Evolutionary conservation across 1,140 invertebrate genomes (phyloP).

Genomic region (Plodia interpunctella): DNA sequence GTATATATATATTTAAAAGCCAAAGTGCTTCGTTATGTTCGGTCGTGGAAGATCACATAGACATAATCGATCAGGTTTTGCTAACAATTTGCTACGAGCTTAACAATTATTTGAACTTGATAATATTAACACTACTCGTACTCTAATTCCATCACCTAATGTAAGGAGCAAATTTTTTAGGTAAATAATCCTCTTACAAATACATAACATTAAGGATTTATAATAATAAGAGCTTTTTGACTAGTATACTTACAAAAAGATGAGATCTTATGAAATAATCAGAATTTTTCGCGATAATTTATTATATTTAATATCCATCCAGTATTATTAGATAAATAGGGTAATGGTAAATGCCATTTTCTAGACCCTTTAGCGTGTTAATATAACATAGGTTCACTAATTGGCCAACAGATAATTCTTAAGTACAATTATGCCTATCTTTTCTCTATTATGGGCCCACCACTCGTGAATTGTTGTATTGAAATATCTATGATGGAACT

Average conservation of each 20-base stretch:
- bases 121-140: slow-evolving; percentile 33
- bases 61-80: slow-evolving; percentile 11
- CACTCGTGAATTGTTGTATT: slow-evolving; percentile 17
- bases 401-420: slow-evolving; percentile 42
- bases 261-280: slow-evolving; percentile 72
- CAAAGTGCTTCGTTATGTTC: not conserved
- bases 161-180: slow-evolving; percentile 44
- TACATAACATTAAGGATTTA: slow-evolving; percentile 63
- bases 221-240: slow-evolving; percentile 72
- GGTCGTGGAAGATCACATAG: not conserved
- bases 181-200: slow-evolving; percentile 48
- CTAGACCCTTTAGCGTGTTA: slow-evolving; percentile 59
- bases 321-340: slow-evolving; percentile 73
- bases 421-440: slow-evolving; percentile 31
- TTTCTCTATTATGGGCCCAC: slow-evolving; percentile 22
- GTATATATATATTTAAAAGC: not conserved
- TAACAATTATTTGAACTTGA: slow-evolving; percentile 45
- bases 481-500: too few species aligned
- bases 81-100: slow-evolving; percentile 42
- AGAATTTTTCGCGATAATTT: slow-evolving; percentile 68
- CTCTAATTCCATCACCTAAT: slow-evolving; percentile 38
- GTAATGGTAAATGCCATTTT: slow-evolving; percentile 53
- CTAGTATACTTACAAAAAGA: slow-evolving; percentile 68
- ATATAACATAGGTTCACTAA: slow-evolving; percentile 52
- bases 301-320: slow-evolving; percentile 72